A percentile compares a stretch with the other conserved stretches of the same genome.
Evolutionary conservation across 1,140 invertebrate species (phyloP).

Genomic region (Lepidurus packardi): DNA sequence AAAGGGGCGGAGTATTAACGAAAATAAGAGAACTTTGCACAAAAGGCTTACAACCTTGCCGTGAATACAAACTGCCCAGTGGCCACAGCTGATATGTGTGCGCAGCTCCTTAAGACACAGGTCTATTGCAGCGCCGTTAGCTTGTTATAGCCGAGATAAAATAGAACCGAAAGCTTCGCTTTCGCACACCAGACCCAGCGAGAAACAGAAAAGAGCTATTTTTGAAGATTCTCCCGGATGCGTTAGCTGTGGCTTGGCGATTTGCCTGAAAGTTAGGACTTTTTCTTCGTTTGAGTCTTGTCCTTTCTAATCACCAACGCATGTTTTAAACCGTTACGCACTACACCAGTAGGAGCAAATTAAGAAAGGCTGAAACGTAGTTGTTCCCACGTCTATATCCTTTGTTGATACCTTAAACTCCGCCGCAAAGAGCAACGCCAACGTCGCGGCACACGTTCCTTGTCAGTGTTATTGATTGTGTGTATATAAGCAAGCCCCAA

Average conservation of each 20-base stretch:
- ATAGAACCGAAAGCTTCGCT: background rate
- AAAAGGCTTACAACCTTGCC: too few species aligned
- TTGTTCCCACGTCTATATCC: background rate
- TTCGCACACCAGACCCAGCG: background rate
- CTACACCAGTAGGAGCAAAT: background rate
- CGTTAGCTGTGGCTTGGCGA: background rate
- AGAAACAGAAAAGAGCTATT: background rate
- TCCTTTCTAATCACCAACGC: background rate
- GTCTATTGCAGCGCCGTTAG: background rate
- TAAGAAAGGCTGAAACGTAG: background rate
- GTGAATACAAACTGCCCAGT: too few species aligned
- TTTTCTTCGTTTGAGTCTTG: background rate
- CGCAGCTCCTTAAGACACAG: too few species aligned
- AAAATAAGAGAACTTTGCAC: background rate
- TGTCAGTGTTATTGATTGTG: background rate
- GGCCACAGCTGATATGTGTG: too few species aligned
- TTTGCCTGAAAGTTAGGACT: background rate
- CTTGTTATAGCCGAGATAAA: background rate
- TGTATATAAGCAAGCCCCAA: background rate
- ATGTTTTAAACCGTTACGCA: background rate
- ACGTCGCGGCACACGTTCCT: background rate
- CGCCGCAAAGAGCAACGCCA: background rate
- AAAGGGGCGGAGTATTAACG: background rate
- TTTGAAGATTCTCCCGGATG: conserved; percentile 12
- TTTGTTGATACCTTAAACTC: conserved; percentile 3